These are phyloP conservation scores for Tamandua tetradactyla DNA, from an alignment of 2,797 vertebrate species.

Conservation along the genomic window DNA sequence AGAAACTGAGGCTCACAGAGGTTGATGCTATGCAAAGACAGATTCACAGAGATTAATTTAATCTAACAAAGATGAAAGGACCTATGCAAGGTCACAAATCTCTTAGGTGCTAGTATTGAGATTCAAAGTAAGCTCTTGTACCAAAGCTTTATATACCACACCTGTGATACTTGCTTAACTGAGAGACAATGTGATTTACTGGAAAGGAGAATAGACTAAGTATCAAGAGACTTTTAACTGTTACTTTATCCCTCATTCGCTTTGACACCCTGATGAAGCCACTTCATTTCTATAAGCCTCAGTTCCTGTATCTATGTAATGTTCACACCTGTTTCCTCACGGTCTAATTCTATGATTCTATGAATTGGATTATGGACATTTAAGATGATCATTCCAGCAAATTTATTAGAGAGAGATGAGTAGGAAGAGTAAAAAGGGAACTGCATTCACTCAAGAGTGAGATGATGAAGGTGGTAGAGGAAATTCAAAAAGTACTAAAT, in stretches of 20 bases:
- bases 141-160: not conserved
- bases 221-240: not conserved
- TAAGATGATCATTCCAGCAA: not conserved
- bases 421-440: not conserved
- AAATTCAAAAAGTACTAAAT: not conserved
- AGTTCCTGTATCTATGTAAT: not conserved
- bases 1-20: not conserved
- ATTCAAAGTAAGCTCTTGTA: not conserved
- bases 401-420: not conserved
- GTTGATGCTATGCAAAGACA: not conserved
- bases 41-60: not conserved
- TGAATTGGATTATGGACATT: not conserved
- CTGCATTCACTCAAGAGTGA: not conserved
- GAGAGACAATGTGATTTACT: not conserved
- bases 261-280: not conserved
- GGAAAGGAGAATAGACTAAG: not conserved
- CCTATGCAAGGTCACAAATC: not conserved
- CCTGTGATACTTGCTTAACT: not conserved
- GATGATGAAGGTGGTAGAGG: not conserved
- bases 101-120: not conserved
- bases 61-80: too few species aligned
- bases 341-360: not conserved
- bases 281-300: not conserved
- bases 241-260: not conserved
- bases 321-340: not conserved